Base-by-base conservation (phyloP, 2,797 vertebrate genomes). In the Sebastes flavidus region DNA sequence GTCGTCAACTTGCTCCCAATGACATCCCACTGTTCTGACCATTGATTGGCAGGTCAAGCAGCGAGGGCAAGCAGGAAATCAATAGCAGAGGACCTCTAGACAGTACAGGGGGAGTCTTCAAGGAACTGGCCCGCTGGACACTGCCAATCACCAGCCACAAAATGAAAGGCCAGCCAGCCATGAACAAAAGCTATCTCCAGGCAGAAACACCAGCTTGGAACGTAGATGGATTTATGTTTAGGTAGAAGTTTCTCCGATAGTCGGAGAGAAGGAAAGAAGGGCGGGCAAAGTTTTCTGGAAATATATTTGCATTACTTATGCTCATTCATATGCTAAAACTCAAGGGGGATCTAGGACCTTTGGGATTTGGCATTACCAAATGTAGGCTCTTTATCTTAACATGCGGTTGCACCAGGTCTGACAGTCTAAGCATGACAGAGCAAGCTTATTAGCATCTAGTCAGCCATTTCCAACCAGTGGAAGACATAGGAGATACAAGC, bases 11-110 rank as follows among this genome's bases (percentile, higher is more conserved):
- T 94, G 95, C 95, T 96, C 93, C 95, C 95, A 86, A 91, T 96
- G 95, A 95, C 96, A 97, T 97, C 95, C 97, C 97, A 95, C 94
- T 96, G 97, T 97, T 97, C 96, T 96, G 92, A 93, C 88, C 93
- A 87, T 92, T 96, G 96, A 97, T 88, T 97, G 96, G 97, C 97
- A 98, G 95, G 96, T 93, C 91, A 97, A 96, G 95, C 94, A 95
- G 95, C 93, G 95, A 88, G 93, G 92, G 87, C 86, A 76, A 97
- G 95, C 94, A 97, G 97, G 95, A 98, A 97, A 97, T 97, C 97
- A 96, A 95, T 97, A 97, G 96, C 84, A 90, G 90, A 95, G 95
- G 96, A 96, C 96, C 96, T 96, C 95, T 90, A 96, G 94, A 96
- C 94, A 94, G 94, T 94, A 91, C 94, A 92, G 90, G 89, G 91